Evolutionary conservation across 2,113 vertebrate species (phyloP).

Genomic region (Stigmatopora argus): DNA sequence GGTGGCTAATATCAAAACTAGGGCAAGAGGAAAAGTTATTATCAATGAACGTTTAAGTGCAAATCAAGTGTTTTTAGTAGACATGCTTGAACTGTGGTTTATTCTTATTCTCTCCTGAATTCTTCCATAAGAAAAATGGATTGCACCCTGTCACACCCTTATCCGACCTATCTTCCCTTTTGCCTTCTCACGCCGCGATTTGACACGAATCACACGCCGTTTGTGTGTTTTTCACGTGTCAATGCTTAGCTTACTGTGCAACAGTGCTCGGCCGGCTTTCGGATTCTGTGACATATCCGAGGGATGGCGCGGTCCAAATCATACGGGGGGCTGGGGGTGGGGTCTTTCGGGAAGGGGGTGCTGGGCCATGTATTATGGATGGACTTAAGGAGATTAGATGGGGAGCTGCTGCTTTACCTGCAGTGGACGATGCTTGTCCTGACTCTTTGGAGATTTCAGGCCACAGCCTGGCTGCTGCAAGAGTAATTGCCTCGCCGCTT

Average conservation of each 20-base stretch:
- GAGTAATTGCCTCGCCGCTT: slow-evolving; percentile 97
- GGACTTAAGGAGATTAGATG: slow-evolving; percentile 70
- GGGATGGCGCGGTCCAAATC: slow-evolving; percentile 66
- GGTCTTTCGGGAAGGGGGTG: slow-evolving; percentile 54
- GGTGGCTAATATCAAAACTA: too few relatives aligned
- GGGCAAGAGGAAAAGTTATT: too few relatives aligned
- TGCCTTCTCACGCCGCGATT: neutral
- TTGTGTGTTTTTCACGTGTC: slow-evolving; percentile 24
- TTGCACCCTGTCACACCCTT: too few relatives aligned
- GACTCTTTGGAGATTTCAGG: slow-evolving; percentile 98
- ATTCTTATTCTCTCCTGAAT: too few relatives aligned
- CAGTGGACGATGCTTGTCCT: slow-evolving; percentile 97
- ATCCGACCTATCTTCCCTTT: too few relatives aligned
- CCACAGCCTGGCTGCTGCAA: slow-evolving; percentile 98
- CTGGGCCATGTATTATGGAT: slow-evolving; percentile 65
- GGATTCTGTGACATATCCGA: slow-evolving; percentile 59
- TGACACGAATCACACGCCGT: neutral
- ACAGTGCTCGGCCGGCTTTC: slow-evolving; percentile 45
- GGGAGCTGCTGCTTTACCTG: slow-evolving; percentile 81
- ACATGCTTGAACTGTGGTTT: too few relatives aligned
- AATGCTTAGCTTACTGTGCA: slow-evolving; percentile 30
- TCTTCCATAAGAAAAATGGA: too few relatives aligned
- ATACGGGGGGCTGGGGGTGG: slow-evolving; percentile 76
- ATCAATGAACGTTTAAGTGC: too few relatives aligned
- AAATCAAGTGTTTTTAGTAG: too few relatives aligned